A percentile compares a stretch with the other conserved stretches of the same genome.
phyloP scores from a whole-genome alignment of 2,888 invertebrate species.

The Tubulanus polymorphus region DNA sequence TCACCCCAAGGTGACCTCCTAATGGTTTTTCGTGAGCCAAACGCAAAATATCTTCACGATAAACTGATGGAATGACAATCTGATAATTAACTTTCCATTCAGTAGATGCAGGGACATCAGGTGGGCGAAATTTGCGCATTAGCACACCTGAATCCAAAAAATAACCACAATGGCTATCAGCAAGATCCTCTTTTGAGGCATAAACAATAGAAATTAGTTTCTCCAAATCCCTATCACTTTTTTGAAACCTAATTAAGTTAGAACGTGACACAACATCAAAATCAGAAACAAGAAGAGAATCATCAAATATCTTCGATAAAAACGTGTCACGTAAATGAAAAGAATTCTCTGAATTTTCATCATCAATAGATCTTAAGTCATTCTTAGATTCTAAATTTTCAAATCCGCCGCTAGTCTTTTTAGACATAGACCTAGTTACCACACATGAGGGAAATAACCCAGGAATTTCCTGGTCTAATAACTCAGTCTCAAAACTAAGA shows the following conservation, averaged over 20 bases:
- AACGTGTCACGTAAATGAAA: too few relatives aligned
- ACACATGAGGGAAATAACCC: not conserved
- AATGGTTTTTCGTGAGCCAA: too few relatives aligned
- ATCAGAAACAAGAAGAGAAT: not conserved
- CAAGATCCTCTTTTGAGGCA: too few relatives aligned
- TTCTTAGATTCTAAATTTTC: too few relatives aligned
- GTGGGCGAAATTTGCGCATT: constrained; percentile 18
- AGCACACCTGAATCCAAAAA: constrained; percentile 11
- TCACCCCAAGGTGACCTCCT: too few relatives aligned
- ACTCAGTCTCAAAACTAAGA: not conserved
- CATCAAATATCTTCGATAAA: too few relatives aligned
- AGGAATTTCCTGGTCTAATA: not conserved
- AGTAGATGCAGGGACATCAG: not conserved
- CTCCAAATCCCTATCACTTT: not conserved
- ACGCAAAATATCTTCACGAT: not conserved
- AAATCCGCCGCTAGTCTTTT: too few relatives aligned
- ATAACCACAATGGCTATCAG: constrained; percentile 4
- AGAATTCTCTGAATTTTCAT: too few relatives aligned
- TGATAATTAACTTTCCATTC: not conserved
- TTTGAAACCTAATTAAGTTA: not conserved
- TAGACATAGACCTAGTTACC: not conserved
- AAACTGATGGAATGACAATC: not conserved
- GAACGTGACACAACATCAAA: not conserved
- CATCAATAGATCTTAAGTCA: too few relatives aligned
- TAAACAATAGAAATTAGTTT: too few relatives aligned